Conservation (phyloP, 2,888 invertebrate species). For the Corbicula japonica region DNA sequence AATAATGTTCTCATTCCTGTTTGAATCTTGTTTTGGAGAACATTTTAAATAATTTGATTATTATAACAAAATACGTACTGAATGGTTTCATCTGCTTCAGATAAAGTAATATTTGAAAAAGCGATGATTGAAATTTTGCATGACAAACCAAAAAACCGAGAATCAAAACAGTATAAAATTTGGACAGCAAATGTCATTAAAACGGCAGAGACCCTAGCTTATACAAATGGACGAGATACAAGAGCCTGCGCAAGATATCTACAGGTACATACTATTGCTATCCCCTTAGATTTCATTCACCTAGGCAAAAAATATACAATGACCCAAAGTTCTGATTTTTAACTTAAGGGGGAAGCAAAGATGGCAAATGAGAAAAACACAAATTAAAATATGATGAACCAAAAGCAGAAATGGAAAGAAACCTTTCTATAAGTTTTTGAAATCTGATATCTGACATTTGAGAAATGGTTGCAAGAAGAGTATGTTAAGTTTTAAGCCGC, state of each 20-base stretch:
- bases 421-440: too few relatives aligned
- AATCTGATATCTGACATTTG: too few relatives aligned
- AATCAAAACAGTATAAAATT: slow-evolving; percentile 12
- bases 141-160: not conserved
- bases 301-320: not conserved
- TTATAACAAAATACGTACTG: too few relatives aligned
- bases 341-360: too few relatives aligned
- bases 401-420: not conserved
- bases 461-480: too few relatives aligned
- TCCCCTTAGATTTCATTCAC: not conserved
- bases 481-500: too few relatives aligned
- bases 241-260: slow-evolving; percentile 29
- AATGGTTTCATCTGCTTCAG: not conserved
- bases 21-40: too few relatives aligned
- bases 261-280: not conserved
- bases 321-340: too few relatives aligned
- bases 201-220: not conserved
- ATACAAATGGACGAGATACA: not conserved
- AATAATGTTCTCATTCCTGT: too few relatives aligned
- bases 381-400: not conserved
- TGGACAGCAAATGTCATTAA: slow-evolving; percentile 20
- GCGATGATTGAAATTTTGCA: slow-evolving; percentile 14
- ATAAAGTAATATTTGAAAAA: slow-evolving; percentile 1
- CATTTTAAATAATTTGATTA: too few relatives aligned
- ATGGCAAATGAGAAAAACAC: too few relatives aligned